Conservation (phyloP, 2,113 vertebrate species). For the Cyanocitta stelleri region DNA sequence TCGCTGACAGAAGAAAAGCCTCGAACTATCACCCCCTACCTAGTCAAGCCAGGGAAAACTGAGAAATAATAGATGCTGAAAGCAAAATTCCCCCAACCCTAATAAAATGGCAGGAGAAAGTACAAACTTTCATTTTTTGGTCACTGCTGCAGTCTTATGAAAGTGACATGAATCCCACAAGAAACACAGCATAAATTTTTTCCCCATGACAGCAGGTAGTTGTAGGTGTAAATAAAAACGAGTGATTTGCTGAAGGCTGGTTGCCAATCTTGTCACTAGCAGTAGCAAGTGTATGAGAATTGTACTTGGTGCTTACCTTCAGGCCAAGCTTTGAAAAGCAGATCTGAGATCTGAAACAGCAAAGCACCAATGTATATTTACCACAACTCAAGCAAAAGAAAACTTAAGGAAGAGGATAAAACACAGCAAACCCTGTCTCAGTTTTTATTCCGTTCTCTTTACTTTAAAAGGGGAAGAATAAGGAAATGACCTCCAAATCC, state of each 20-base stretch:
- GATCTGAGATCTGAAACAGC: background rate
- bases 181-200: background rate
- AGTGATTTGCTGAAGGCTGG: background rate
- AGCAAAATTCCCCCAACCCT: background rate
- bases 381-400: background rate
- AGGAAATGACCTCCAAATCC: background rate
- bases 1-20: background rate
- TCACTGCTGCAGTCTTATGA: background rate
- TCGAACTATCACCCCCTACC: background rate
- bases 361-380: background rate
- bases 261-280: background rate
- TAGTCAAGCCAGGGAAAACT: background rate
- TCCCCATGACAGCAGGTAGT: background rate
- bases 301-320: background rate
- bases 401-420: background rate
- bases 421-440: background rate
- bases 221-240: background rate
- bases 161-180: accelerated
- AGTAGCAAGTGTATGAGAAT: background rate
- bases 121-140: background rate
- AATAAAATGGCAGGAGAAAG: background rate
- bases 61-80: background rate
- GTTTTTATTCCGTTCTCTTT: background rate
- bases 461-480: background rate
- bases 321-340: background rate